A percentile compares a stretch with the other conserved stretches of the same genome.
These are phyloP conservation scores for Bugulina stolonifera DNA, from an alignment of 2,888 invertebrate species.

Conservation along the genomic window DNA sequence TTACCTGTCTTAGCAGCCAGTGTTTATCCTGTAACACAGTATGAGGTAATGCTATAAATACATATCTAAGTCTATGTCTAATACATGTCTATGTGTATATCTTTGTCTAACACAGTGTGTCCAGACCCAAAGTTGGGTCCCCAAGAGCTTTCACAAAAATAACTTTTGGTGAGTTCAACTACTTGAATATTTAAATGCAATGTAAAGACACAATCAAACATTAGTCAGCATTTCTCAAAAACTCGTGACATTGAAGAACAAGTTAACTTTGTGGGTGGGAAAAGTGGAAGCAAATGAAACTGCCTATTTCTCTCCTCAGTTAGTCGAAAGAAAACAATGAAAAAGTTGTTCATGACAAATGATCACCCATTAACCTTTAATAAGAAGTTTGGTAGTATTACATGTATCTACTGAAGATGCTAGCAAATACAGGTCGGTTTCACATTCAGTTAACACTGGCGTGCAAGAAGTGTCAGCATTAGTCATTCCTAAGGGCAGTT, in stretches of 20 bases:
- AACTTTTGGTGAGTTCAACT: not conserved
- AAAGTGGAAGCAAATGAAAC: not conserved
- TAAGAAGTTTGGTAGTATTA: not conserved
- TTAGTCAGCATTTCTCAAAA: not conserved
- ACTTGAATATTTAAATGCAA: not conserved
- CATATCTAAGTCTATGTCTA: too few species aligned
- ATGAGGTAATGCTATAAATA: too few species aligned
- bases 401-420: not conserved
- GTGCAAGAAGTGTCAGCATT: not conserved
- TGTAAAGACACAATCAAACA: not conserved
- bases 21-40: conserved; percentile 75
- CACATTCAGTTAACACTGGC: not conserved
- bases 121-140: too few species aligned
- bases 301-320: not conserved
- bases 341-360: not conserved
- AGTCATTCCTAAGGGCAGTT: not conserved
- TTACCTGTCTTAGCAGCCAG: conserved; percentile 72
- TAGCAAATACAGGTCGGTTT: not conserved
- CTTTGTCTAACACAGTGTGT: too few species aligned
- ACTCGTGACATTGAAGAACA: not conserved
- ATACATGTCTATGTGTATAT: too few species aligned
- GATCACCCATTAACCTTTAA: not conserved
- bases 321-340: not conserved
- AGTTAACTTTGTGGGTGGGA: not conserved
- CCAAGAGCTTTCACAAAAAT: too few species aligned